Evolutionary conservation across 2,113 vertebrate genomes (phyloP).

Genomic region (Thalassarche chlororhynchos): DNA sequence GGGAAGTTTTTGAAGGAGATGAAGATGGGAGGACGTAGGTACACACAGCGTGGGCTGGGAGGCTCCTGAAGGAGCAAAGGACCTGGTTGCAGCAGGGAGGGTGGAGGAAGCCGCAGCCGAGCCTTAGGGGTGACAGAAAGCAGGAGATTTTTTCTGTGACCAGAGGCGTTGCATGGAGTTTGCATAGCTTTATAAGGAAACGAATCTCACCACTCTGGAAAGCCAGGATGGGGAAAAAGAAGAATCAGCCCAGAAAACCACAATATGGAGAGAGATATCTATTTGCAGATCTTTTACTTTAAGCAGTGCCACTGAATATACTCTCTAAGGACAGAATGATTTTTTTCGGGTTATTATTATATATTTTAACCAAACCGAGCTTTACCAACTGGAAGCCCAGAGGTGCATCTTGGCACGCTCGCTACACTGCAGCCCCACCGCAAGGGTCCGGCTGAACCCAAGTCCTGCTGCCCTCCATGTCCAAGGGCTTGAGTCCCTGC

Average conservation of each 20-base stretch:
- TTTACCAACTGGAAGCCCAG: neutral
- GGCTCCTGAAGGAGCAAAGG: neutral
- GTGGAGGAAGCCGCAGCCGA: rapidly evolving
- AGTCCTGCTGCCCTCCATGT: rapidly evolving
- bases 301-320: neutral
- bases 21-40: neutral
- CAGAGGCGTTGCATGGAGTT: neutral
- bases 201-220: neutral
- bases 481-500: neutral
- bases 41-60: rapidly evolving
- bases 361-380: neutral
- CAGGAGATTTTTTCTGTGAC: neutral
- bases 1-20: neutral
- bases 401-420: neutral
- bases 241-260: neutral
- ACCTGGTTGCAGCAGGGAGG: neutral
- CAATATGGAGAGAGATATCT: neutral
- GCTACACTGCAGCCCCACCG: rapidly evolving
- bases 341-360: neutral
- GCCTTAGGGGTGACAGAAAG: neutral
- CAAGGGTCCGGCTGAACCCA: neutral
- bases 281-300: neutral
- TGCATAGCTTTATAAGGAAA: neutral
- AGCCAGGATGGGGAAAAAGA: neutral
- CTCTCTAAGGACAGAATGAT: neutral